Percentiles rank a stretch among this genome's conserved stretches.
Evolutionary conservation across 64 coral and sea anemone species (phyloP).

Genomic region (Dendronephthya gigantea): DNA sequence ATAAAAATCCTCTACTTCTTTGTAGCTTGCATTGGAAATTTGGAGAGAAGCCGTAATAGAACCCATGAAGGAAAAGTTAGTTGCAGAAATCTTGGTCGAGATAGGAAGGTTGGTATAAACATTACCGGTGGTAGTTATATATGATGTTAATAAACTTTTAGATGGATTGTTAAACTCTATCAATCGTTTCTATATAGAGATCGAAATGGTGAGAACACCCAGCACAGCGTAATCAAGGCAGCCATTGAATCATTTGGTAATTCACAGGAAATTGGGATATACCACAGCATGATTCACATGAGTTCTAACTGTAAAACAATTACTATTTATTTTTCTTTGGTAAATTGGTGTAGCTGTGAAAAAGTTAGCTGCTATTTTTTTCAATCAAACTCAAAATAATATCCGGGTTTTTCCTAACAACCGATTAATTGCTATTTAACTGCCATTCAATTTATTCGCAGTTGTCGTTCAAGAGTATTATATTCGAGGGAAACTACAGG

Average conservation of each 20-base stretch:
- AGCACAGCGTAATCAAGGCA: neutral
- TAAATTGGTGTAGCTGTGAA: too few relatives aligned
- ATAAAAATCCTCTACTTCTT: neutral
- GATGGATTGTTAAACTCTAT: neutral
- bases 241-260: neutral
- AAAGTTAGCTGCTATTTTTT: too few relatives aligned
- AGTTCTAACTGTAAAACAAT: too few relatives aligned
- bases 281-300: too few relatives aligned
- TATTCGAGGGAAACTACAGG: neutral
- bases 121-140: too few relatives aligned
- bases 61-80: neutral
- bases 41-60: neutral
- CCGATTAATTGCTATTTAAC: too few relatives aligned
- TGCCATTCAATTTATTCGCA: neutral
- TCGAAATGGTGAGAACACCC: neutral
- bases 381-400: too few relatives aligned
- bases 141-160: too few relatives aligned
- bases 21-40: neutral
- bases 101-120: constrained; percentile 2
- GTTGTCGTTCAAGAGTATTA: neutral
- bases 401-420: too few relatives aligned
- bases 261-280: too few relatives aligned
- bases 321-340: too few relatives aligned
- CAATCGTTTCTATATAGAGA: neutral
- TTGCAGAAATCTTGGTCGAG: neutral